Evolutionary conservation across 2,797 vertebrate genomes (phyloP), one percentile per base, ranked within the genome.

Genomic region (Phyllotis vaccarum): DNA sequence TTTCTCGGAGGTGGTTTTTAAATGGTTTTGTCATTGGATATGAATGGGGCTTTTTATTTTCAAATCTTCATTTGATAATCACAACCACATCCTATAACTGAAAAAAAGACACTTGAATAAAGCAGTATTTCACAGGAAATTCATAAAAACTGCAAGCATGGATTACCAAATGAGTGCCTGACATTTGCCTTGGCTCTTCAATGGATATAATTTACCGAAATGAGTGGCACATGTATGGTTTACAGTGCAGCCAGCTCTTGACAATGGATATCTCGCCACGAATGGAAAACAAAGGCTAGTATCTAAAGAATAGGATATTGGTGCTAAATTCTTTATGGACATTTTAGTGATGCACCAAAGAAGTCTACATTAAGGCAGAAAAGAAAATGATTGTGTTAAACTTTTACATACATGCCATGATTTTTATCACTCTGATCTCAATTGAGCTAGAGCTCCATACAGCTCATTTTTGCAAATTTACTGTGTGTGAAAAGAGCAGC

Each of bases 51-150:
- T 95, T 97, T 97, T 95, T 90, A 82, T 96, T 96, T 97, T 96
- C 89, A 95, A 89, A 95, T 95, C 74, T 95, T 80, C 92, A 75
- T 96, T 96, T 94, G 94, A 94, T 94, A 95, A 96, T 85, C 74
- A 94, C 54, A 96, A 74, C 75, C 10, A 52, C 43, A 85, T 56
- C 82, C 60, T 74, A 92, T 85, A 95, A 95, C 34, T 74, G 93
- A 10, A 49, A 5, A 96, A 93, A 93, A 82, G 91, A 79, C 54
- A 91, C 60, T 54, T 34, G 91, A 89, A 95, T 93, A 72, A 40
- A n/a, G 11, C 46, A 89, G 76, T 68, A 46, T 94, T 97, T 95
- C 83, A 81, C 76, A 94, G 79, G 64, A 92, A 96, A 96, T 79
- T 95, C 43, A 81, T 52, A 60, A 96, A 95, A 90, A 92, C 75